Base-by-base conservation (phyloP, 2,888 invertebrate species). In the Isoperla grammatica region DNA sequence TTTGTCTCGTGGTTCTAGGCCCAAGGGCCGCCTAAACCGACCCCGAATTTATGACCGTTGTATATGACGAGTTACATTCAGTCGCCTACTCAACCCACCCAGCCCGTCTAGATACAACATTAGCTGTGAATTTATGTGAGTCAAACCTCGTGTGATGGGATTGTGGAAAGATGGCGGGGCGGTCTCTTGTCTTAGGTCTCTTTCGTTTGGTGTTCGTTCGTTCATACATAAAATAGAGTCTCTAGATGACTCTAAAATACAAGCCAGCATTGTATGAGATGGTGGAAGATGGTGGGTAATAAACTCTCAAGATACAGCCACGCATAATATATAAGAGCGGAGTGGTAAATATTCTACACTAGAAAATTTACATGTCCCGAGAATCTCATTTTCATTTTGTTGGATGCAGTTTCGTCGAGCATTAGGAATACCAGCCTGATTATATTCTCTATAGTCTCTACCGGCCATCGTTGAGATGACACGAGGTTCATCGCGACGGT, bases 31-130 rank as follows among this genome's bases (percentile, higher is more conserved):
- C 11, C 13, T 22, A 49, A 50, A 29, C 22, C 11, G 35, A 39
- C 49, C 49, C 15, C 49, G 49, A 49, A 56, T 57, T 57, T 57
- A 57, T 48, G 57, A 40, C 39, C 49, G 13, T 13, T 48, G 57
- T 57, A 19, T 13, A 56, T 49, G 48, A 39, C 57, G 50, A 43
- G 15, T n/a, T 13, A 56, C 56, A 56, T 15, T 48, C 42, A 37
- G 37, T n/a, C n/a, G n/a, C n/a, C n/a, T n/a, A n/a, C n/a, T n/a
- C n/a, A n/a, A n/a, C n/a, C 57, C 46, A 17, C 20, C 57, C 57
- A 13, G n/a, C 11, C 57, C 50, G 39, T 40, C 35, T 45, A 45
- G 45, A 50, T 37, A 50, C 13, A 58, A 50, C 49, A 50, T 22
- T 49, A 50, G 49, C 23, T 49, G 50, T 49, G 49, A 39, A 58